Evolutionary conservation across 2,113 vertebrate species (phyloP).

Genomic region (Bettongia penicillata): DNA sequence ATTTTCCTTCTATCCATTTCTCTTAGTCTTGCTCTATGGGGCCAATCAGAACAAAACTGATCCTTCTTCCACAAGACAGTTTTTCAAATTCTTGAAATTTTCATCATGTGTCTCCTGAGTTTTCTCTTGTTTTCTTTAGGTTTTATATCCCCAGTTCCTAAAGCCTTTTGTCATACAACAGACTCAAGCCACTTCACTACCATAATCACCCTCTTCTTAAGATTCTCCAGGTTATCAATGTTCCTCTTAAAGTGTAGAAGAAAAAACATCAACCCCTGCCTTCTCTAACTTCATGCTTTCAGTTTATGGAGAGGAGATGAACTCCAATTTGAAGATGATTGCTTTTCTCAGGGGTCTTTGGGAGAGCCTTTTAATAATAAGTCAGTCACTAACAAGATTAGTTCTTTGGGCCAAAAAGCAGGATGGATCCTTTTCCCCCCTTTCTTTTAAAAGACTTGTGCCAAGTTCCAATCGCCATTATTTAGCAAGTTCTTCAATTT

Average conservation of each 20-base stretch:
- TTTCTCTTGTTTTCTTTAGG: not conserved
- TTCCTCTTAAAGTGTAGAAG: not conserved
- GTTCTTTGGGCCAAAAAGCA: not conserved
- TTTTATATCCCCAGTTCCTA: not conserved
- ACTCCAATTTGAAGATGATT: not conserved
- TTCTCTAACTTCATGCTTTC: not conserved
- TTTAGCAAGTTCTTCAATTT: conserved; percentile 65
- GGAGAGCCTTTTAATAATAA: conserved; percentile 30
- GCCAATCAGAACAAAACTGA: not conserved
- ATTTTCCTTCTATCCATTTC: not conserved
- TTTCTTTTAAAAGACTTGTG: conserved; percentile 46
- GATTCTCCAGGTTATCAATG: not conserved
- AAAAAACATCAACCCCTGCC: not conserved
- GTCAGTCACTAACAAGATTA: conserved; percentile 27
- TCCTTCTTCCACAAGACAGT: not conserved
- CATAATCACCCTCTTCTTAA: not conserved
- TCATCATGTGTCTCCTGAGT: not conserved
- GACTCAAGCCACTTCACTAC: not conserved
- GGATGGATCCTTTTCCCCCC: not conserved
- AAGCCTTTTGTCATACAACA: not conserved
- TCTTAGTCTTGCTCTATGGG: not conserved
- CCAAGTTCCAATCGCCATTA: conserved; percentile 56
- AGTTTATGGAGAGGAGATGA: not conserved
- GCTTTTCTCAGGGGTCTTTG: conserved; percentile 19
- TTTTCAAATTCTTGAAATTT: not conserved